phyloP scores from a whole-genome alignment of 2,888 invertebrate genomes.

The Sinelater perroti region DNA sequence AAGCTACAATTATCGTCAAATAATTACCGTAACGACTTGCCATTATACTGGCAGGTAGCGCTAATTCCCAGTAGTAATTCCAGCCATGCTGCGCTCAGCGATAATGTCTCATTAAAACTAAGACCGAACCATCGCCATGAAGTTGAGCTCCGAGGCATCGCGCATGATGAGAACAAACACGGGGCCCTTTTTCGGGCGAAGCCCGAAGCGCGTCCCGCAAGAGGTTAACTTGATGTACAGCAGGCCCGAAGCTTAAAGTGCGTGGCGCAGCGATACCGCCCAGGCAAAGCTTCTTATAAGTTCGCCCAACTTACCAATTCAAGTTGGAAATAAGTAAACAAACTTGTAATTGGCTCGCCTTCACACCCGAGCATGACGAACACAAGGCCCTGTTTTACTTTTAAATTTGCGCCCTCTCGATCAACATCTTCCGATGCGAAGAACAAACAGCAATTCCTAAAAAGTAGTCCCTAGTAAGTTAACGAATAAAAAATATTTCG shows the following conservation, averaged over 20 bases:
- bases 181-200: neutral
- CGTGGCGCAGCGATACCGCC: constrained; percentile 5
- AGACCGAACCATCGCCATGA: neutral
- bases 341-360: constrained; percentile 22
- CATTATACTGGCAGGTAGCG: too few relatives aligned
- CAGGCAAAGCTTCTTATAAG: constrained; percentile 20
- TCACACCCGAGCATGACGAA: constrained; percentile 12
- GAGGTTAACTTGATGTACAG: constrained; percentile 14
- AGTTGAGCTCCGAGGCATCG: neutral
- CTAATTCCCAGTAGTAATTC: too few relatives aligned
- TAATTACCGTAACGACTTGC: too few relatives aligned
- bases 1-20: too few relatives aligned
- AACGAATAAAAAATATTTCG: too few relatives aligned
- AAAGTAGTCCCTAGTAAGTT: too few relatives aligned
- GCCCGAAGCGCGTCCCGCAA: neutral
- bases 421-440: too few relatives aligned
- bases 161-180: neutral
- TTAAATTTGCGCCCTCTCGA: too few relatives aligned
- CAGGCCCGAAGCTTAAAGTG: constrained; percentile 1
- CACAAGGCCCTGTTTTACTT: too few relatives aligned
- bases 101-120: too few relatives aligned
- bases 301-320: constrained; percentile 21
- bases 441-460: too few relatives aligned
- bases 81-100: too few relatives aligned
- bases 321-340: constrained; percentile 27